A percentile compares a stretch with the other conserved stretches of the same genome.
Conservation (phyloP, 2,113 vertebrate species). For the Nasalis larvatus region DNA sequence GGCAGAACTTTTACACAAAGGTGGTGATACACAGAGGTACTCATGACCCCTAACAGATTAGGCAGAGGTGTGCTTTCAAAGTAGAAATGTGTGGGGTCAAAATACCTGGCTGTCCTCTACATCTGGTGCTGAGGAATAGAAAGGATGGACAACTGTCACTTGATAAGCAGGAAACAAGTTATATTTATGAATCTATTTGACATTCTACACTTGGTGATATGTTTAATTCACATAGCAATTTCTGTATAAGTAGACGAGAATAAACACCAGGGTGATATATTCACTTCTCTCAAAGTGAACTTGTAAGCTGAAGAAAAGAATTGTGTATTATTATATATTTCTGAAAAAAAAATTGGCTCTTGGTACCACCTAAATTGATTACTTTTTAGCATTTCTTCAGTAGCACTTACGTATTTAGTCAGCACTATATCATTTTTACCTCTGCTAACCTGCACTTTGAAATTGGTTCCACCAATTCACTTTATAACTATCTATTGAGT, state of each 20-base stretch:
- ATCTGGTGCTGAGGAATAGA: background rate
- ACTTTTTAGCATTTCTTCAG: background rate
- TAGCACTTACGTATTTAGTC: background rate
- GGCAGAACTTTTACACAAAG: background rate
- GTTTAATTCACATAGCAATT: background rate
- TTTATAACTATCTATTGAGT: background rate
- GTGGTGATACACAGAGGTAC: background rate
- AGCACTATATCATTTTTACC: background rate
- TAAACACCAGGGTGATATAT: background rate
- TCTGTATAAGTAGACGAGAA: background rate
- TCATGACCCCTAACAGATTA: too few relatives aligned
- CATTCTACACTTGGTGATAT: background rate
- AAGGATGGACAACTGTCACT: background rate
- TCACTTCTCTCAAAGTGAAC: background rate
- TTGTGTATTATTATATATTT: background rate
- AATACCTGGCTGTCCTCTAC: background rate
- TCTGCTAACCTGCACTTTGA: background rate
- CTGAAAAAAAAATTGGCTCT: background rate
- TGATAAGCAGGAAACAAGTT: background rate
- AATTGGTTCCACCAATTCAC: background rate
- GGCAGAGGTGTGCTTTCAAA: background rate
- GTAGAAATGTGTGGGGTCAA: background rate
- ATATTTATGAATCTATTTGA: background rate
- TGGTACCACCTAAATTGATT: background rate
- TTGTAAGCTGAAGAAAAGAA: background rate